Percentiles rank a stretch among this genome's conserved stretches.
phyloP scores from a whole-genome alignment of 2,113 vertebrate species.

The Elanoides forficatus region DNA sequence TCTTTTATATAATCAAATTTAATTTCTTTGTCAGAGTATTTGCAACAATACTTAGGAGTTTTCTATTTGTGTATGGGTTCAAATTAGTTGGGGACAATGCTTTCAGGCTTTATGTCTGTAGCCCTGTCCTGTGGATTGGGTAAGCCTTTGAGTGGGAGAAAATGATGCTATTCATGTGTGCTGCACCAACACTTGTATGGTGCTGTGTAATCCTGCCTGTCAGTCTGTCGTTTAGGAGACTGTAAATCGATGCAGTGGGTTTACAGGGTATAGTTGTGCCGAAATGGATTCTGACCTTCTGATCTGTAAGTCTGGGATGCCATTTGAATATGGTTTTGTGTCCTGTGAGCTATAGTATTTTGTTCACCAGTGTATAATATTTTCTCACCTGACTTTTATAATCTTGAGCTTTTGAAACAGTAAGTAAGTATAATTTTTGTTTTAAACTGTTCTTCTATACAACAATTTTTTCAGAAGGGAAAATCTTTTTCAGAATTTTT shows the following conservation, averaged over 20 bases:
- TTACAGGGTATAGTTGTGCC: background rate
- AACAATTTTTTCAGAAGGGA: background rate
- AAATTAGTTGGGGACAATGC: background rate
- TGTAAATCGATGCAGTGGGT: background rate
- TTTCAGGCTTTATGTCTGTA: background rate
- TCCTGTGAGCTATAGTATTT: background rate
- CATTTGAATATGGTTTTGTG: background rate
- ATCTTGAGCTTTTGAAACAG: background rate
- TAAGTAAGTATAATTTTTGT: background rate
- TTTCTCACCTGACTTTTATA: background rate
- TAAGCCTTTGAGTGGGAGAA: background rate
- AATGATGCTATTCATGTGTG: accelerated
- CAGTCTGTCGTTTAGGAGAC: background rate
- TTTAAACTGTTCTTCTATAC: background rate
- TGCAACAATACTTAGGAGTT: background rate
- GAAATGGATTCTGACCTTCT: background rate
- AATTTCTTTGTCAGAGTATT: too few relatives aligned
- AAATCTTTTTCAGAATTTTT: background rate
- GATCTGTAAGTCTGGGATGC: background rate
- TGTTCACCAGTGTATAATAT: background rate
- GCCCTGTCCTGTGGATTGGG: background rate
- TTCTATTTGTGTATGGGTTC: background rate
- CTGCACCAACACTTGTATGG: background rate
- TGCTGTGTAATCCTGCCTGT: background rate
- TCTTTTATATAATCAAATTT: too few relatives aligned